Evolutionary conservation across 2,888 invertebrate genomes (phyloP).

Genomic region (Chloroclystis v-ata): DNA sequence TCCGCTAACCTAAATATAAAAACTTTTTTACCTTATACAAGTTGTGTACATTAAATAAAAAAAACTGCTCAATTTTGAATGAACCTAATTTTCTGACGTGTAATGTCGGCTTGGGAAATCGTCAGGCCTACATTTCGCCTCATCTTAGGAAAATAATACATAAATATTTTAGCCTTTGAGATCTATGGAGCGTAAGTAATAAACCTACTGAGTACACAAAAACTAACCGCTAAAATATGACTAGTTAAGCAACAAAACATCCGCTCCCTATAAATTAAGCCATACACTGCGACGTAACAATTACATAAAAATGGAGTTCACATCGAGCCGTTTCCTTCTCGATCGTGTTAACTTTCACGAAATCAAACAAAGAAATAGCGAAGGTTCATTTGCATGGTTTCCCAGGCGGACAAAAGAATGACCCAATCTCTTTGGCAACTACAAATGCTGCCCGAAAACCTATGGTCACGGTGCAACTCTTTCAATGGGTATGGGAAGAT

Average conservation of each 20-base stretch:
- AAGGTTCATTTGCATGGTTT: slow-evolving; percentile 75
- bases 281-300: slow-evolving; percentile 67
- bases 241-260: slow-evolving; percentile 1
- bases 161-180: not conserved
- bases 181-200: not conserved
- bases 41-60: too few species aligned
- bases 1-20: too few species aligned
- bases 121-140: not conserved
- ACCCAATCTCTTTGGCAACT: slow-evolving; percentile 74
- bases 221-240: too few species aligned
- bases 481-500: slow-evolving; percentile 21
- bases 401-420: slow-evolving; percentile 77
- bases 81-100: too few species aligned
- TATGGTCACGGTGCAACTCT: slow-evolving; percentile 56
- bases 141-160: not conserved
- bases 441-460: slow-evolving; percentile 70
- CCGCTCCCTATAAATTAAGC: slow-evolving; percentile 37
- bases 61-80: too few species aligned
- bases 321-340: slow-evolving; percentile 73
- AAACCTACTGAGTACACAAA: not conserved
- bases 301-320: slow-evolving; percentile 78
- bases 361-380: slow-evolving; percentile 78
- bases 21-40: too few species aligned
- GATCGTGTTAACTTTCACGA: slow-evolving; percentile 78
- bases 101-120: not conserved